phyloP scores from a whole-genome alignment of 2,113 vertebrate species.

The Festucalex cinctus region DNA sequence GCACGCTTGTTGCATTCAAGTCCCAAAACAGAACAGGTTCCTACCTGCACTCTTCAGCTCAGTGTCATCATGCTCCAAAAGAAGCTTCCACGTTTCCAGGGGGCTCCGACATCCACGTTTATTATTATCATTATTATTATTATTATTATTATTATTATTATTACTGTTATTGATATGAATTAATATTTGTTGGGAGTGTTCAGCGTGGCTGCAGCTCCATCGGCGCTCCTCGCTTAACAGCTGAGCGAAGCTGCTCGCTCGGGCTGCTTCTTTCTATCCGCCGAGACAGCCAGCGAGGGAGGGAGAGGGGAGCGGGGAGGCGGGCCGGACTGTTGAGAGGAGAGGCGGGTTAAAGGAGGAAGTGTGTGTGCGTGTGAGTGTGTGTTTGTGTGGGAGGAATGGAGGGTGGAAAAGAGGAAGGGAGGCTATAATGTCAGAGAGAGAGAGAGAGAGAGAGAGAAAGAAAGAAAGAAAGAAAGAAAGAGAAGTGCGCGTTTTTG shows the following conservation, averaged over 20 bases:
- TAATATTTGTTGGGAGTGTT: neutral
- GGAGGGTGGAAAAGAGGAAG: neutral
- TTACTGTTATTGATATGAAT: neutral
- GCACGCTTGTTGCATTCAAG: constrained; percentile 3
- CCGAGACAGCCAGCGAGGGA: constrained; percentile 7
- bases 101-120: constrained; percentile 1
- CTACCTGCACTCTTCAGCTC: neutral
- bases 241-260: constrained; percentile 8
- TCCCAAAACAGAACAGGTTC: neutral
- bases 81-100: neutral
- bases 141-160: no score
- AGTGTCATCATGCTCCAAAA: neutral
- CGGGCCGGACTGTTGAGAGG: neutral
- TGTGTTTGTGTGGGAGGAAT: neutral
- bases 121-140: neutral
- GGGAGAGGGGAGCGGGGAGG: neutral
- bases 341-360: constrained; percentile 4
- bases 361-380: constrained; percentile 1
- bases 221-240: constrained; percentile 6
- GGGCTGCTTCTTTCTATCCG: constrained; percentile 9
- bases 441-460: neutral
- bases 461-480: neutral
- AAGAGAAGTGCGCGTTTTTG: neutral
- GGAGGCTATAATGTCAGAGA: neutral
- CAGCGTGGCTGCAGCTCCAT: neutral